phyloP scores from a whole-genome alignment of 2,888 invertebrate species.

The Pristionchus arcanus region DNA sequence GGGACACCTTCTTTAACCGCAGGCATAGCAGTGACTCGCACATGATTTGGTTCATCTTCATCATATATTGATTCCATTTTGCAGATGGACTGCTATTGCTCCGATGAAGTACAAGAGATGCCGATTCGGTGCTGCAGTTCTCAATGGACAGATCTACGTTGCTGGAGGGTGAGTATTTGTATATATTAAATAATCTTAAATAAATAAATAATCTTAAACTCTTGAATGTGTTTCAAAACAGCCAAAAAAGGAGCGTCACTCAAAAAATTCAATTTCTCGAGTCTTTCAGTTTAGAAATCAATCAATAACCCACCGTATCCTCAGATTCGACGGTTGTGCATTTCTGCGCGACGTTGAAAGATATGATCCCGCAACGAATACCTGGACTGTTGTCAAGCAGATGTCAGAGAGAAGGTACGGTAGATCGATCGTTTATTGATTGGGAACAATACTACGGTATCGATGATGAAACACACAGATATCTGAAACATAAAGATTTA shows the following conservation, averaged over 20 bases:
- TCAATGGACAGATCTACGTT: constrained; percentile 89
- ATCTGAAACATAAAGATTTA: too few relatives aligned
- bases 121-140: constrained; percentile 88
- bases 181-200: not conserved
- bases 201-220: not conserved
- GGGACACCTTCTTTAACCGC: too few relatives aligned
- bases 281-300: not conserved
- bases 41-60: too few relatives aligned
- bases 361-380: constrained; percentile 73
- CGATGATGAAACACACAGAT: not conserved
- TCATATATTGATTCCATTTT: not conserved
- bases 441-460: not conserved
- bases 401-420: constrained; percentile 86
- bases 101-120: constrained; percentile 88
- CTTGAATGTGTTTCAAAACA: not conserved
- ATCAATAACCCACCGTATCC: not conserved
- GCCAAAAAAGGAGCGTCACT: too few relatives aligned
- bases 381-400: constrained; percentile 87
- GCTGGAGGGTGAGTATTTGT: constrained; percentile 84
- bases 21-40: too few relatives aligned
- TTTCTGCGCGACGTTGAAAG: constrained; percentile 89
- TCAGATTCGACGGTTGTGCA: constrained; percentile 89
- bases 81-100: constrained; percentile 80
- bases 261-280: not conserved
- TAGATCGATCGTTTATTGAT: not conserved